These are phyloP conservation scores for Cryptus armator DNA, from an alignment of 2,888 invertebrate genomes.

Conservation along the genomic window DNA sequence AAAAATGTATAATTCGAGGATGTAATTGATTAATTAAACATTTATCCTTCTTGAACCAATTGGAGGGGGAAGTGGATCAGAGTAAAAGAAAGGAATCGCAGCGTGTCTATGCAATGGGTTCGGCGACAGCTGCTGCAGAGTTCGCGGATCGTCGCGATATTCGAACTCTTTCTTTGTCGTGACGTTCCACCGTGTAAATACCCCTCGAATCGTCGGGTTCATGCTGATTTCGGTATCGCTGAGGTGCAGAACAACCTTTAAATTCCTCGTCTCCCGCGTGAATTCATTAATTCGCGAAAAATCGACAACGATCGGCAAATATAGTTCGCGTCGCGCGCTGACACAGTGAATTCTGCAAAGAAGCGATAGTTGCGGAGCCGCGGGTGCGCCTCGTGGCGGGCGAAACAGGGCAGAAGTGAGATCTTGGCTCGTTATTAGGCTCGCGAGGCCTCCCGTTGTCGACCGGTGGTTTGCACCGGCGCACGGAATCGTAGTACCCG, in stretches of 20 bases:
- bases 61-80: not conserved
- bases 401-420: constrained; percentile 69
- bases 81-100: constrained; percentile 3
- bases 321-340: constrained; percentile 7
- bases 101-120: not conserved
- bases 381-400: constrained; percentile 43
- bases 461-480: constrained; percentile 66
- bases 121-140: constrained; percentile 5
- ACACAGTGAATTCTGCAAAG: constrained; percentile 13
- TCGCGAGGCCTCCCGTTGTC: constrained; percentile 24
- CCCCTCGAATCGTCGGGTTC: constrained; percentile 30
- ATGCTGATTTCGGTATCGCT: constrained; percentile 30
- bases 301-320: too few species aligned
- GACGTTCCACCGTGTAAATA: constrained; percentile 48
- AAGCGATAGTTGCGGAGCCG: constrained; percentile 3
- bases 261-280: constrained; percentile 35
- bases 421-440: constrained; percentile 66
- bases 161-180: constrained; percentile 11
- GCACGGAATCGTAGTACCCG: constrained; percentile 59
- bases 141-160: not conserved
- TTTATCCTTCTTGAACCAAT: not conserved
- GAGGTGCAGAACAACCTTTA: constrained; percentile 20
- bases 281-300: constrained; percentile 38
- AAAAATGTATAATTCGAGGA: not conserved
- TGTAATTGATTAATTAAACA: not conserved